Evolutionary conservation across 2,888 invertebrate species (phyloP).

Genomic region (Itoplectis maculator): DNA sequence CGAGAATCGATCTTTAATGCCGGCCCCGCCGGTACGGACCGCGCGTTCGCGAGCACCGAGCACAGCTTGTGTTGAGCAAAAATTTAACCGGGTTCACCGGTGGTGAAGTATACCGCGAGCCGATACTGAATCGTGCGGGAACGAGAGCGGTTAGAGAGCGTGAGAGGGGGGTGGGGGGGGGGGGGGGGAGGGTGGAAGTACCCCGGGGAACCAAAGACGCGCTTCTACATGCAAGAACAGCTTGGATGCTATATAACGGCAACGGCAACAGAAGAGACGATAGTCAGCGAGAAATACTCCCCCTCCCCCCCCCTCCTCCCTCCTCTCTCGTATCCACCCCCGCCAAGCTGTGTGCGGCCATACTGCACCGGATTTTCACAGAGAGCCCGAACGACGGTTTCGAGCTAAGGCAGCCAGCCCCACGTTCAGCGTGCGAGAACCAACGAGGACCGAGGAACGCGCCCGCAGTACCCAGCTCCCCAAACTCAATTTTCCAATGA

Average conservation of each 20-base stretch:
- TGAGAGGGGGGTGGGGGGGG: conserved; percentile 2
- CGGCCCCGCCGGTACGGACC: conserved; percentile 42
- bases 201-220: conserved; percentile 62
- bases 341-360: not conserved
- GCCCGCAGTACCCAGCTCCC: conserved; percentile 37
- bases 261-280: conserved; percentile 33
- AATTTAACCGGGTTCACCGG: conserved; percentile 59
- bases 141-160: conserved; percentile 48
- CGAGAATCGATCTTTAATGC: conserved; percentile 68
- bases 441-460: conserved; percentile 1
- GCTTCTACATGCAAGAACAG: conserved; percentile 59
- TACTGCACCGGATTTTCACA: conserved; percentile 47
- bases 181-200: conserved; percentile 8
- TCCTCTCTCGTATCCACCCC: too few species aligned
- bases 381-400: conserved; percentile 40
- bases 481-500: conserved; percentile 67
- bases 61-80: conserved; percentile 58
- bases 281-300: conserved; percentile 58
- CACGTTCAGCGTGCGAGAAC: conserved; percentile 48
- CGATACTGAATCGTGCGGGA: conserved; percentile 64
- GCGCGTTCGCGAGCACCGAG: conserved; percentile 15
- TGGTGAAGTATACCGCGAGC: conserved; percentile 36
- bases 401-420: conserved; percentile 36
- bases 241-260: conserved; percentile 44
- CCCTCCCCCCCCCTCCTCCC: too few species aligned